These are phyloP conservation scores for Stichopus horrens DNA, from an alignment of 53 echinoderm and acorn worm species.

Conservation along the genomic window DNA sequence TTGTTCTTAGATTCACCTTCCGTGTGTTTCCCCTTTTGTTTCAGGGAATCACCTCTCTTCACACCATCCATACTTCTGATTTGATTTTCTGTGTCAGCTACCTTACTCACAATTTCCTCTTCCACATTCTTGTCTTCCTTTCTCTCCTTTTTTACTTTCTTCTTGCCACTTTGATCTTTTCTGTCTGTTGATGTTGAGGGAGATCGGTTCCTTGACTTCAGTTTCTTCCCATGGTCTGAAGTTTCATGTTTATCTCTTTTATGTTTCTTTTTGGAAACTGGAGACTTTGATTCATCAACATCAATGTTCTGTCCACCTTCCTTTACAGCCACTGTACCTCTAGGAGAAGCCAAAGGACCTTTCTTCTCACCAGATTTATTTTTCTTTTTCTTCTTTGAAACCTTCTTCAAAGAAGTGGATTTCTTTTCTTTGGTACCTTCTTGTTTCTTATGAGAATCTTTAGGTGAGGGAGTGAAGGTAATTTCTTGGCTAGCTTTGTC, in stretches of 20 bases:
- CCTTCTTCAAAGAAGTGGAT: slow-evolving; percentile 8
- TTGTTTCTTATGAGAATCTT: slow-evolving; percentile 5
- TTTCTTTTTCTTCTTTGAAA: slow-evolving; percentile 6
- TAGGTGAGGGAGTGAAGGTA: neutral
- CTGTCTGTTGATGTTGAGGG: slow-evolving; percentile 1
- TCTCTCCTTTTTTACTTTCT: neutral
- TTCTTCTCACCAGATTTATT: slow-evolving; percentile 1
- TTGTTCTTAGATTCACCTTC: neutral
- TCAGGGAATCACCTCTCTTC: neutral
- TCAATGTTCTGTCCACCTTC: neutral
- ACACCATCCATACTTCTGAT: neutral
- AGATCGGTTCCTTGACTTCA: neutral
- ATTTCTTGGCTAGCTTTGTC: neutral
- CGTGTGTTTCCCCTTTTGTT: neutral
- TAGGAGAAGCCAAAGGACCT: neutral
- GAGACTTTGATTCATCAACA: neutral
- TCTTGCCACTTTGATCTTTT: neutral
- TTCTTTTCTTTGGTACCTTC: neutral
- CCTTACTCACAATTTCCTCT: neutral
- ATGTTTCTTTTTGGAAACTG: neutral
- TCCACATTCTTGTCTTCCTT: neutral
- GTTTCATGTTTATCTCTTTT: slow-evolving; percentile 5
- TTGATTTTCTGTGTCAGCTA: neutral
- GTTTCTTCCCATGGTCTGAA: slow-evolving; percentile 32
- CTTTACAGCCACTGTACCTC: neutral